phyloP scores from a whole-genome alignment of 2,888 invertebrate species.

The Rapana venosa region DNA sequence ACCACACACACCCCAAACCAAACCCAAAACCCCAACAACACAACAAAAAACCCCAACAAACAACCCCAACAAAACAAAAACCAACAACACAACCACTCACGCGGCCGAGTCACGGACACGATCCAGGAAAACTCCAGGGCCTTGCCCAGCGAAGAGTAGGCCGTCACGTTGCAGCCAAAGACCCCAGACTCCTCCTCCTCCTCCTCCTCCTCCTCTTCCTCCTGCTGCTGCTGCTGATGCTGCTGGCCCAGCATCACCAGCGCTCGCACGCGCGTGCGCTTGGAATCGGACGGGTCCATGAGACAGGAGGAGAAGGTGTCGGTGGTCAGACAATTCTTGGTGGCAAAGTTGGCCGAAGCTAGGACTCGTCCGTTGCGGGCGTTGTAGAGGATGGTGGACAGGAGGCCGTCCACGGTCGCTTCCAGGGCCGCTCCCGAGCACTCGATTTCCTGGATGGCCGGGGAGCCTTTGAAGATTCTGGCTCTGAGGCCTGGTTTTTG shows the following conservation, averaged over 20 bases:
- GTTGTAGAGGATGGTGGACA: constrained; percentile 5
- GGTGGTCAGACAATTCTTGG: constrained; percentile 20
- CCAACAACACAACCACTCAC: no score
- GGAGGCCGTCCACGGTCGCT: not conserved
- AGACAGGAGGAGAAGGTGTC: constrained; percentile 9
- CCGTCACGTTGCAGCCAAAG: constrained; percentile 24
- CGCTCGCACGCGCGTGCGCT: not conserved
- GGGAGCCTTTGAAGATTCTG: not conserved
- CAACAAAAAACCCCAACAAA: no score
- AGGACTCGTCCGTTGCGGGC: not conserved
- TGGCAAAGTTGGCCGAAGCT: constrained; percentile 31
- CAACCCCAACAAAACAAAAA: no score
- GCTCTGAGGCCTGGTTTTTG: constrained; percentile 4
- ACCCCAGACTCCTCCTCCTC: constrained; percentile 13
- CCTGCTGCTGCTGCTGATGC: no score
- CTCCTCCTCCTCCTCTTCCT: no score
- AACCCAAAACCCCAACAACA: no score
- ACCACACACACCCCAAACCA: no score
- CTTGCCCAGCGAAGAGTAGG: constrained; percentile 11
- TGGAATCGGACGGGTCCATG: not conserved
- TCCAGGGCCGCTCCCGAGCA: not conserved
- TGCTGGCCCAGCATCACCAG: no score
- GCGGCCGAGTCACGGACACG: not conserved
- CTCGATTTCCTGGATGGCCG: constrained; percentile 21
- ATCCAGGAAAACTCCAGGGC: constrained; percentile 19